Base-by-base conservation (phyloP, 2,888 invertebrate genomes). In the Melolontha melolontha region DNA sequence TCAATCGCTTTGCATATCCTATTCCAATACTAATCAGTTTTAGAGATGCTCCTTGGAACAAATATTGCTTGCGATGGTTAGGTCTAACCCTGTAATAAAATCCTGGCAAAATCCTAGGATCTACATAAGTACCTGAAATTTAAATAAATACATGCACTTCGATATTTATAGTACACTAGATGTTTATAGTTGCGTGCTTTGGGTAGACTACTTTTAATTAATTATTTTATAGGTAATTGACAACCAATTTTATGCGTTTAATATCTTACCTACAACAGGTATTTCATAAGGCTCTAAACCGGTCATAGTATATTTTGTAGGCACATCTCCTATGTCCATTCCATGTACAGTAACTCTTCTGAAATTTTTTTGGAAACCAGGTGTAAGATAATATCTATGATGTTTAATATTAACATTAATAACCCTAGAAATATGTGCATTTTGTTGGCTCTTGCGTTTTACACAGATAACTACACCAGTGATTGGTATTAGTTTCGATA, bases 1-100 rank as follows among this genome's bases (percentile, higher is more conserved):
- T 91, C 68, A 93, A 85, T 55, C 92, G 86, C 79, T 92, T 92
- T 29, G 91, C 92, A 76, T 92, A 93, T 14, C 93, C 92, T 85
- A 90, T 88, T 8, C 92, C 92, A 71, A 92, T 85, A 47, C 88
- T 88, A 67, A 88, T 84, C 41, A 93, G 84, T 57, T 87, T 82
- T 66, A 91, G 80, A 51, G 90, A 87, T 68, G 89, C 86, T 0
- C 91, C 91, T 65, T 86, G 85, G 79, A 92, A 92, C 7, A 92
- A 84, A 74, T 88, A 88, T 42, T 87, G 86, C 51, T 88, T 86
- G 72, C 86, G 85, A 70, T 88, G 88, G n/a, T 89, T 89, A 1
- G 90, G 89, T 5, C 92, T 87, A 5, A 92, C 90, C 69, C 87
- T 86, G 84, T 93, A 93, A 75, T 86, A 84, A 83, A 92, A 93